Evolutionary conservation across 2,888 invertebrate species (phyloP), one percentile per base, ranked within the genome.

Genomic region (Lochmaea crataegi): DNA sequence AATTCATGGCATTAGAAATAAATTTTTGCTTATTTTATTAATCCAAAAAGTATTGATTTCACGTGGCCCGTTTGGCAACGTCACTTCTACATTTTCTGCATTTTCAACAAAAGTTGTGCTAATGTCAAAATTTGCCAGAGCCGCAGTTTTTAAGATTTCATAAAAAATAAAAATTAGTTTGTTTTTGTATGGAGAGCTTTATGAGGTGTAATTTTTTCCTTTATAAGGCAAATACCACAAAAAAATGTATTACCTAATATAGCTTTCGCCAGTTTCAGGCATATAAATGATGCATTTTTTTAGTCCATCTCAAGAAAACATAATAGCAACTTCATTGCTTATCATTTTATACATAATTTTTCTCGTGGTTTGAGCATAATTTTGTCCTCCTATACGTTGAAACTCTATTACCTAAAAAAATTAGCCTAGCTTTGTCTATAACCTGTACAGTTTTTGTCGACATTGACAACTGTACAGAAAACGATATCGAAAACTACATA

Each of bases 361-460:
- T n/a, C 51, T 51, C 1, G 51, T 51, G 16, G 51, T 51, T 51
- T 51, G 51, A 7, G 51, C 51, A 51, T n/a, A 51, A 51, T 51
- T 51, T 51, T 51, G 51, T 3, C 51, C 51, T 2, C n/a, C 51
- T 16, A 51, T 51, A 16, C 51, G 51, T 51, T 51, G 51, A 51
- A 51, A 51, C 51, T 51, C 45, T 51, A 16, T 51, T 51, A 51
- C 51, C 51, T 51, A 51, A n/a, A 51, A 51, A 51, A 51, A 51
- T 51, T 51, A 16, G 16, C 51, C 51, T 51, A 51, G 6, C 51
- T 51, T n/a, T 12, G 42, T 12, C 12, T 45, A 45, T 45, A 45
- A n/a, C 51, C n/a, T n/a, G n/a, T n/a, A n/a, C n/a, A n/a, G n/a
- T n/a, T n/a, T n/a, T n/a, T n/a, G n/a, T n/a, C n/a, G n/a, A n/a